These are phyloP conservation scores for Chelon auratus DNA, from an alignment of 2,797 vertebrate species.

Conservation along the genomic window DNA sequence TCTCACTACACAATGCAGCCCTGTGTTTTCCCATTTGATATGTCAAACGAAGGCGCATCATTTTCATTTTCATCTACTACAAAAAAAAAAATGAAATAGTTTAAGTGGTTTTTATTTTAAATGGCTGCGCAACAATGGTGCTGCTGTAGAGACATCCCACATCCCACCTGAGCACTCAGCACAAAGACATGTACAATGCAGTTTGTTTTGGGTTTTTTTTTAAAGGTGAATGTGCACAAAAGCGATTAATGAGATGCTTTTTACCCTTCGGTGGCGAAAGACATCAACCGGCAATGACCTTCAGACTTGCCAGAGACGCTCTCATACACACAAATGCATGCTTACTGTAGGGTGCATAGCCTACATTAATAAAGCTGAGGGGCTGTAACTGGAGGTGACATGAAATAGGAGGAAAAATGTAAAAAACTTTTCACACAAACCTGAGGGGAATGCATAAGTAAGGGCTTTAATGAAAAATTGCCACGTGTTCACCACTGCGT, in stretches of 20 bases:
- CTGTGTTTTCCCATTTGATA: slow-evolving; percentile 6
- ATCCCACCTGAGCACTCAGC: background rate
- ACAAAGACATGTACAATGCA: no score
- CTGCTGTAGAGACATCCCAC: background rate
- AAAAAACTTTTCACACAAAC: background rate
- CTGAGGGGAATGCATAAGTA: background rate
- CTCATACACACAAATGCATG: background rate
- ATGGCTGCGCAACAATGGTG: background rate
- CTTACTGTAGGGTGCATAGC: background rate
- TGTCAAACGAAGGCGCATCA: no score
- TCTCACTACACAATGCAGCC: slow-evolving; percentile 1
- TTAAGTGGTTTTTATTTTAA: background rate
- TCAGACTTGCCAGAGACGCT: slow-evolving; percentile 12
- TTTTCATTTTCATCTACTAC: no score
- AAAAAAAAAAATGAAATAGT: no score
- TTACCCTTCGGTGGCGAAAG: slow-evolving; percentile 42
- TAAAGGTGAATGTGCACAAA: slow-evolving; percentile 13
- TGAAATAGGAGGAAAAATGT: background rate
- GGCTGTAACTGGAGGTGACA: background rate
- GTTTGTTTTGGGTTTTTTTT: background rate
- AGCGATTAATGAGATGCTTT: slow-evolving; percentile 56
- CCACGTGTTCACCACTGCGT: background rate
- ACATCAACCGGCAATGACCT: slow-evolving; percentile 44
- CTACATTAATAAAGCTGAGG: slow-evolving; percentile 11
- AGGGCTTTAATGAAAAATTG: background rate